Conservation (phyloP, 2,113 vertebrate genomes). For the Hyperoodon ampullatus region DNA sequence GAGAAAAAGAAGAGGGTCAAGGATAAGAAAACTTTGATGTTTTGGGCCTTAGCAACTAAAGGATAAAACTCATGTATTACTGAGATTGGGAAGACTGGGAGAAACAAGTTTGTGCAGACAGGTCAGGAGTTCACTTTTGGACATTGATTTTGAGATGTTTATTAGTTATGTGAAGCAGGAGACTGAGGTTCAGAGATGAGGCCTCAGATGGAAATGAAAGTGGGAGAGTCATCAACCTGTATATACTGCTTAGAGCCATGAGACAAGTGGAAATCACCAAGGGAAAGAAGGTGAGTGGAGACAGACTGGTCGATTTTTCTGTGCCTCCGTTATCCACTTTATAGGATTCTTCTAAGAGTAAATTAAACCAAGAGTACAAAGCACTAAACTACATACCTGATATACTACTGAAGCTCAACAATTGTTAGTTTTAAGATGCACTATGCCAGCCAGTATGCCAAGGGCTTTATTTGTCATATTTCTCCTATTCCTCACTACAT, state of each 20-base stretch:
- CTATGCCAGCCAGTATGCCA: neutral
- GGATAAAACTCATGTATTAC: neutral
- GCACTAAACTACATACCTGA: neutral
- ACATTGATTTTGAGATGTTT: neutral
- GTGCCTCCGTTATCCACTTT: too few species aligned
- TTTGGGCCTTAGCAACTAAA: neutral
- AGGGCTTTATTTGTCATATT: neutral
- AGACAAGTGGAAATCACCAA: neutral
- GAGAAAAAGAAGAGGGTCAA: neutral
- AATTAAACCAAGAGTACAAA: neutral
- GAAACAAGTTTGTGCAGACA: neutral
- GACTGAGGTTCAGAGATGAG: neutral
- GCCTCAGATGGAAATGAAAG: neutral
- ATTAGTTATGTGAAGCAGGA: neutral
- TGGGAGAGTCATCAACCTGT: neutral
- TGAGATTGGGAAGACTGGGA: neutral
- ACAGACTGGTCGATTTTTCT: fast-evolving
- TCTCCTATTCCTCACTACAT: neutral
- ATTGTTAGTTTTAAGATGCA: neutral
- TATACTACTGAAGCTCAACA: neutral
- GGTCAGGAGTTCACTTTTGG: neutral
- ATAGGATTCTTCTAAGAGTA: neutral
- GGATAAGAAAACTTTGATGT: neutral
- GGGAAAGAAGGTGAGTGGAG: neutral
- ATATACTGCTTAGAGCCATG: neutral